A percentile compares a stretch with the other conserved stretches of the same genome.
Evolutionary conservation across 2,797 vertebrate genomes (phyloP).

Genomic region (Micrastur ruficollis): DNA sequence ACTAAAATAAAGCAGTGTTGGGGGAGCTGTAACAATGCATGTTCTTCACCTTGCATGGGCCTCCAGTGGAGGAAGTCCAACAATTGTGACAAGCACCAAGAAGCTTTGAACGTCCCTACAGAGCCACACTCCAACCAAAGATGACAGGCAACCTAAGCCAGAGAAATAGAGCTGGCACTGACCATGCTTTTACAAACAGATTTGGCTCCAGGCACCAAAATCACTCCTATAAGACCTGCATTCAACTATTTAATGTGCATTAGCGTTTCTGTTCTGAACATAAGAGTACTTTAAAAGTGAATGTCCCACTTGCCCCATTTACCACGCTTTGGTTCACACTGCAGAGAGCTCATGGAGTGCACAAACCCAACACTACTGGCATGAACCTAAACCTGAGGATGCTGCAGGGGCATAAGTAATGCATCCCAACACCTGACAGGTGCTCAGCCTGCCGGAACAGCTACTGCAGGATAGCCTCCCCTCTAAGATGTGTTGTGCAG

Average conservation of each 20-base stretch:
- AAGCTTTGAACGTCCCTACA: background rate
- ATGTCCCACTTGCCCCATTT: background rate
- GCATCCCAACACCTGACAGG: background rate
- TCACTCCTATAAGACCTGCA: background rate
- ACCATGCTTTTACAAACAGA: background rate
- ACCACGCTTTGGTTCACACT: background rate
- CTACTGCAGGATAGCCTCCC: background rate
- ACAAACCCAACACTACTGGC: background rate
- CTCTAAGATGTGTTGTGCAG: background rate
- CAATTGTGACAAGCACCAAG: background rate
- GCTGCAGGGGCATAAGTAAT: accelerated
- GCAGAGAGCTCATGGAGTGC: background rate
- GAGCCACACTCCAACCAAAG: background rate
- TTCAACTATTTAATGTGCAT: background rate
- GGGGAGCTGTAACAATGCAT: background rate
- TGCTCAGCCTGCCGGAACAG: background rate
- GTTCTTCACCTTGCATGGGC: background rate
- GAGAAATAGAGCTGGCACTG: background rate
- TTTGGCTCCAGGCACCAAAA: background rate
- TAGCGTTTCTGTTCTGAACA: background rate
- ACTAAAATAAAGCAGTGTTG: background rate
- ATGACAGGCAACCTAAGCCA: background rate
- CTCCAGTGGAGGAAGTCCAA: background rate
- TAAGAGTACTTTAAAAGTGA: background rate
- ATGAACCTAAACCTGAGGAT: background rate